These are phyloP conservation scores for Cheilosia variabilis DNA, from an alignment of 2,888 invertebrate species.

Conservation along the genomic window DNA sequence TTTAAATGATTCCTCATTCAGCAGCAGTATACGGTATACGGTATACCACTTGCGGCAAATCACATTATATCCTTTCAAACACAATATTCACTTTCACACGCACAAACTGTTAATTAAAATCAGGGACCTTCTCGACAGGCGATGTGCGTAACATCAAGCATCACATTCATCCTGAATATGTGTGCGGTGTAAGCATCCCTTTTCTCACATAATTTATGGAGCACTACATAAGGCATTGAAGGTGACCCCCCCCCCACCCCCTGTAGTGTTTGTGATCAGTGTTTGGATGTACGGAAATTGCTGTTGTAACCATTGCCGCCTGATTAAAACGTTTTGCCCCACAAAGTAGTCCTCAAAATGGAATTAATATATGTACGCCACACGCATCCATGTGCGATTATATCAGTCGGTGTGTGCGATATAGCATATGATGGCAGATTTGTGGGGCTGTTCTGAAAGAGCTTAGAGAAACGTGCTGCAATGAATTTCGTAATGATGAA, in stretches of 20 bases:
- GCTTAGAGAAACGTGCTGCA: constrained; percentile 9
- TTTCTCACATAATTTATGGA: constrained; percentile 36
- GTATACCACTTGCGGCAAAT: constrained; percentile 26
- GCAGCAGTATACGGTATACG: not conserved
- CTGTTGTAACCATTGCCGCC: constrained; percentile 52
- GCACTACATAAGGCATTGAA: constrained; percentile 11
- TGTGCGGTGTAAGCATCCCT: constrained; percentile 48
- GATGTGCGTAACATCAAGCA: constrained; percentile 46
- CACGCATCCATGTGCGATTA: constrained; percentile 1
- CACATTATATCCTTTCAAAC: constrained; percentile 15
- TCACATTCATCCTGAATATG: constrained; percentile 33
- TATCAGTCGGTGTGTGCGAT: constrained; percentile 5
- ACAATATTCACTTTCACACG: constrained; percentile 19
- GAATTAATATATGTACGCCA: constrained; percentile 62
- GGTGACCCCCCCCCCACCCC: not conserved
- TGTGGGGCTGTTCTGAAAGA: not conserved
- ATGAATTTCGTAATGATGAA: constrained; percentile 25
- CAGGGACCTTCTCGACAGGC: constrained; percentile 44
- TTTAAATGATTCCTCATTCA: constrained; percentile 51
- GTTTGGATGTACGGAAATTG: constrained; percentile 58
- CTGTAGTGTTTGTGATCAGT: constrained; percentile 31
- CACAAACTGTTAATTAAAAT: constrained; percentile 31
- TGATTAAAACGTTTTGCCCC: constrained; percentile 44
- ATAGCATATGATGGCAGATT: constrained; percentile 4
- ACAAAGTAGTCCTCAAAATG: constrained; percentile 45